phyloP scores from a whole-genome alignment of 53 echinoderm and acorn worm species.

The Glandiceps talaboti region DNA sequence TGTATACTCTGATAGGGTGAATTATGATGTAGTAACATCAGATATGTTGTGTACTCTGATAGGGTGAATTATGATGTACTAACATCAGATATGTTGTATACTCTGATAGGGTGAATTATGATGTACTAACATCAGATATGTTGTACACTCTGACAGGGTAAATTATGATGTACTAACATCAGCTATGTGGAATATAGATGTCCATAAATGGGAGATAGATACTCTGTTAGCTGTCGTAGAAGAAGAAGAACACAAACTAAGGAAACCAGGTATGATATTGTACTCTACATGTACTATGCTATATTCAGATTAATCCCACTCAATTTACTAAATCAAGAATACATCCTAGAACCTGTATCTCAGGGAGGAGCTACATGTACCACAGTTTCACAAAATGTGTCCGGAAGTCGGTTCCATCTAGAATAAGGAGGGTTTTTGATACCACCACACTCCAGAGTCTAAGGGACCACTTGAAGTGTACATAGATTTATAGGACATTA shows the following conservation, averaged over 20 bases:
- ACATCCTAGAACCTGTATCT: too few species aligned
- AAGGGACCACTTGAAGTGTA: too few species aligned
- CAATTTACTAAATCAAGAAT: too few species aligned
- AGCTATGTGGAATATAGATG: conserved; percentile 64
- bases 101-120: conserved; percentile 7
- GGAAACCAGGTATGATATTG: conserved; percentile 31
- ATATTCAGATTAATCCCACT: too few species aligned
- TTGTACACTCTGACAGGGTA: conserved; percentile 89
- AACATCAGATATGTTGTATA: too few species aligned
- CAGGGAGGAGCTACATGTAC: background rate
- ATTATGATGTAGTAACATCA: too few species aligned
- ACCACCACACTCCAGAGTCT: too few species aligned
- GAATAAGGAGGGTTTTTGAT: too few species aligned
- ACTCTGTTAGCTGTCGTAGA: conserved; percentile 60
- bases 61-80: too few species aligned
- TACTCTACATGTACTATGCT: background rate
- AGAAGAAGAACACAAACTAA: conserved; percentile 38
- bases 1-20: too few species aligned
- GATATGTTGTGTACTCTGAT: too few species aligned
- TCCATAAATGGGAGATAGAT: conserved; percentile 96
- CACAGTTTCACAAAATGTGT: background rate
- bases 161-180: conserved; percentile 47
- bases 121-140: conserved; percentile 51
- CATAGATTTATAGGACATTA: too few species aligned
- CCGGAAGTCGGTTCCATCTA: background rate